Conservation (phyloP, 2,888 invertebrate species). For the Andrena hattorfiana region DNA sequence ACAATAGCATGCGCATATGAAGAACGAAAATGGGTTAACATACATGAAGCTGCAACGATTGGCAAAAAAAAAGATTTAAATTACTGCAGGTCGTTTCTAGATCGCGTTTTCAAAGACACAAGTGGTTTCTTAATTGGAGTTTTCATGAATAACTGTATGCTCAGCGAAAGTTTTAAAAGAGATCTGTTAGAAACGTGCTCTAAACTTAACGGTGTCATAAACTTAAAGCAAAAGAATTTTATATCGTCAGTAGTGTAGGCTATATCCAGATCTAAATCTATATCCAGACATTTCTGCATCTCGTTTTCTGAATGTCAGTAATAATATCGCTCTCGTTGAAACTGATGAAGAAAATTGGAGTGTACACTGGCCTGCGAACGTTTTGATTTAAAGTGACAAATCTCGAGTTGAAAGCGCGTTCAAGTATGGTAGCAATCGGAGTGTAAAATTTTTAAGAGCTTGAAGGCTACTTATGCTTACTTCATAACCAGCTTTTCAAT, state of each 20-base stretch:
- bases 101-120: not conserved
- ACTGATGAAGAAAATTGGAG: too few relatives aligned
- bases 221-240: slow-evolving; percentile 11
- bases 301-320: not conserved
- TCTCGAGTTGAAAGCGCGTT: not conserved
- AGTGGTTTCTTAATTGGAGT: not conserved
- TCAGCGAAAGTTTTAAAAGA: not conserved
- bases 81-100: not conserved
- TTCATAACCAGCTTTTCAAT: not conserved
- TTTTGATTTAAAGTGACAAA: not conserved
- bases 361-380: too few relatives aligned
- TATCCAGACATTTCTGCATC: not conserved
- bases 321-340: not conserved
- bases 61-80: not conserved
- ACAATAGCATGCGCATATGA: not conserved
- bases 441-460: not conserved
- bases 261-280: not conserved
- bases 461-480: not conserved
- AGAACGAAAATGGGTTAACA: not conserved
- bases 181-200: not conserved
- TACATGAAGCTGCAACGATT: not conserved
- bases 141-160: not conserved
- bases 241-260: not conserved
- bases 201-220: not conserved
- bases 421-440: not conserved